Base-by-base conservation (phyloP, 2,113 vertebrate genomes). In the Melanostigma gelatinosum region DNA sequence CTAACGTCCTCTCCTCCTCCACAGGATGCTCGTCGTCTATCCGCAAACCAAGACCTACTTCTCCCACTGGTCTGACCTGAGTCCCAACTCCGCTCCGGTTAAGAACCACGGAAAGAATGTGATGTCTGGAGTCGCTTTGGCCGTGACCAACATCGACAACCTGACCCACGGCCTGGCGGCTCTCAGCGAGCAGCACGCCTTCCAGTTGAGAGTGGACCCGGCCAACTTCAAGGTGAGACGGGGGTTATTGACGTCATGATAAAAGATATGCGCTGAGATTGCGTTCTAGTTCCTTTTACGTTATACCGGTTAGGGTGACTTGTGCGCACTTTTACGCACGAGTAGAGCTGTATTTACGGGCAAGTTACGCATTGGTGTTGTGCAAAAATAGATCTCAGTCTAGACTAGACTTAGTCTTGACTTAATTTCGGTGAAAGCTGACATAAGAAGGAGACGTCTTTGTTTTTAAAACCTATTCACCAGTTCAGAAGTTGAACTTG, bases 21-120 rank as follows among this genome's bases (percentile, higher is more conserved):
- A 3, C 81, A 97, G 97, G 93, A 86, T 95, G 91, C 91, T 97
- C 46, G 0, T 0, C 0, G 4, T 89, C 77, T 95, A 93, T 73
- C 96, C 96, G 8, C 75, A 92, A 65, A 96, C 96, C 89, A 98
- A 97, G 93, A 96, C 92, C 86, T 98, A 97, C 94, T 98, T 98
- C 91, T 46, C 94, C 55, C 96, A 97, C 94, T 96, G 96, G 63
- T 3, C 76, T 0, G 95, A 96, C 67, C 0, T 95, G 44, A 29
- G 0, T 0, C 18, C 8, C 0, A 85, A 84, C 78, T 97, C 96
- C 0, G n/a, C 64, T 4, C 72, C 93, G 32, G 1, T 97, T 63
- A 87, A 91, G 87, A 70, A 0, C 0, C 97, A 97, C 0, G 96
- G 96, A 38, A 91, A 90, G 91, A 94, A 83, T 48, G 88, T 97